Percentiles rank a stretch among this genome's conserved stretches.
These are phyloP conservation scores for Drosophila hawaiiensis DNA, from an alignment of 2,888 invertebrate species.

Conservation along the genomic window DNA sequence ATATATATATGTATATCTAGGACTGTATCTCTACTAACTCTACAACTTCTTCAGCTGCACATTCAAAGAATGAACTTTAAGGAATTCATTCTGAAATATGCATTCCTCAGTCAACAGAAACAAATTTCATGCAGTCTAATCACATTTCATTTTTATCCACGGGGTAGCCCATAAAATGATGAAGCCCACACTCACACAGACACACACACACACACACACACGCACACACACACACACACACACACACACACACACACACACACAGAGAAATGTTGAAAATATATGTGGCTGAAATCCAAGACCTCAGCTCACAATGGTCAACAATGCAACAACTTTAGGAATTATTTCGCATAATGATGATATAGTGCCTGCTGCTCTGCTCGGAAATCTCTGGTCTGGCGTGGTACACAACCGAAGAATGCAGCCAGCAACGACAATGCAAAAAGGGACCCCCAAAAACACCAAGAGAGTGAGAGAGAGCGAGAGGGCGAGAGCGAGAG, in stretches of 20 bases:
- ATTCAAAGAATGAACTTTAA: not conserved
- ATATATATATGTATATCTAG: no score
- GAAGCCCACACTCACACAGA: constrained; percentile 7
- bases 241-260: not conserved
- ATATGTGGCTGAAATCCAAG: constrained; percentile 37
- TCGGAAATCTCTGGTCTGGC: constrained; percentile 3
- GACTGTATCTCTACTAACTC: not conserved
- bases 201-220: not conserved
- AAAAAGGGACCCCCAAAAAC: constrained; percentile 52
- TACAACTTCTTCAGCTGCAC: not conserved
- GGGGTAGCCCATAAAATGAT: constrained; percentile 20
- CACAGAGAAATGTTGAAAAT: not conserved
- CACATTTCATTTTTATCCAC: constrained; percentile 4
- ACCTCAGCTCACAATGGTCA: constrained; percentile 47
- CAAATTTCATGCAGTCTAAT: constrained; percentile 9
- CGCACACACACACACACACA: not conserved
- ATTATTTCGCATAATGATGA: constrained; percentile 73
- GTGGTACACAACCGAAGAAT: constrained; percentile 53
- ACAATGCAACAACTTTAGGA: constrained; percentile 59
- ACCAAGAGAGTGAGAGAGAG: constrained; percentile 13
- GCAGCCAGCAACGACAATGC: constrained; percentile 61
- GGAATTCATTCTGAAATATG: not conserved
- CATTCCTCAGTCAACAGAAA: not conserved
- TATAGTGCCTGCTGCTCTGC: constrained; percentile 59
- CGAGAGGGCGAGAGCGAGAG: constrained; percentile 25